Evolutionary conservation across 1,140 invertebrate species (phyloP).

Genomic region (Sipha flava): DNA sequence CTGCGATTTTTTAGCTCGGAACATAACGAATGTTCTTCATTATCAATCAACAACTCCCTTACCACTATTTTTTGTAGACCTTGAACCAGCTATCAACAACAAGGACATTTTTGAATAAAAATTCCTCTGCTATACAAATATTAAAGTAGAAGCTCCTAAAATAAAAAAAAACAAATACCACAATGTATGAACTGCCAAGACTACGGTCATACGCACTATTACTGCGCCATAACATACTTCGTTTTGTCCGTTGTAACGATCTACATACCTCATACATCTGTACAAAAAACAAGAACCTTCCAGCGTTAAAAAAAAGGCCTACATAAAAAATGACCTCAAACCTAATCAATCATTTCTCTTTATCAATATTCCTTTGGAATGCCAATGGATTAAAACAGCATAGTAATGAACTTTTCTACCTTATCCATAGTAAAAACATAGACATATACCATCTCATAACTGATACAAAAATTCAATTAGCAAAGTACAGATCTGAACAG

Average conservation of each 20-base stretch:
- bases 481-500: too few species aligned
- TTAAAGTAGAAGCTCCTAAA: too few species aligned
- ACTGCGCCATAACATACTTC: slow-evolving; percentile 39
- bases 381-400: too few species aligned
- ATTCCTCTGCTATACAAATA: too few species aligned
- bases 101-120: neutral
- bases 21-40: neutral
- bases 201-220: slow-evolving; percentile 41
- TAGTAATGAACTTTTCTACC: too few species aligned
- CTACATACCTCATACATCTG: slow-evolving; percentile 40
- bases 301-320: slow-evolving; percentile 27
- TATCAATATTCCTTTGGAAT: neutral
- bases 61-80: neutral
- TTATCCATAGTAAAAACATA: neutral
- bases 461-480: too few species aligned
- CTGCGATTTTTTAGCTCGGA: neutral
- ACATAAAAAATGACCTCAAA: neutral
- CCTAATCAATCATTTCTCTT: neutral
- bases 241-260: slow-evolving; percentile 43
- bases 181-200: too few species aligned
- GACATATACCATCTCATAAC: too few species aligned
- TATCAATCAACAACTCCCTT: neutral
- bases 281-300: too few species aligned
- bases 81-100: neutral
- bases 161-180: too few species aligned